phyloP scores from a whole-genome alignment of 2,797 vertebrate genomes.

The Nyctibius grandis region DNA sequence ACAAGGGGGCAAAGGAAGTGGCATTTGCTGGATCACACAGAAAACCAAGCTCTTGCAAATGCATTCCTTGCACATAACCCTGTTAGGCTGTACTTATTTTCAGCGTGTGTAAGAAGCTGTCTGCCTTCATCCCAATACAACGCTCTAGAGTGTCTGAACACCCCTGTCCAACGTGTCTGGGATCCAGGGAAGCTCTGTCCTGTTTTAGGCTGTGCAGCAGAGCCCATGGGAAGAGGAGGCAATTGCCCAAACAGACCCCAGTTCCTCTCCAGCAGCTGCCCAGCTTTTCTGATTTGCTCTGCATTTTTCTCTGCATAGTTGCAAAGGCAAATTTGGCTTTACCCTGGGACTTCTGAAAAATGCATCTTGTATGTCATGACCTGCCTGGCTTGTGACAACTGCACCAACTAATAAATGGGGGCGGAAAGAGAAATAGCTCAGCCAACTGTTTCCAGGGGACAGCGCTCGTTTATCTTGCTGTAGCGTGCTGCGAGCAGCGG shows the following conservation, averaged over 20 bases:
- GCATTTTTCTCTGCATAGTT: constrained; percentile 24
- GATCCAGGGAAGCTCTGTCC: neutral
- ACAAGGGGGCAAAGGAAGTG: neutral
- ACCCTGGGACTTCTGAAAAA: constrained; percentile 41
- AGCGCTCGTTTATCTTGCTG: constrained; percentile 35
- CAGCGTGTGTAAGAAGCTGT: neutral
- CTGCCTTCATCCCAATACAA: neutral
- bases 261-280: constrained; percentile 4
- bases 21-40: neutral
- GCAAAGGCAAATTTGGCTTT: constrained; percentile 31
- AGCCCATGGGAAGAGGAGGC: neutral
- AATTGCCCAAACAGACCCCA: neutral
- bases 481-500: neutral
- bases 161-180: neutral
- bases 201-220: neutral
- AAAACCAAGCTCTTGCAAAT: neutral
- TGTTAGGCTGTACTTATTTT: neutral
- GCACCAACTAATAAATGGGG: constrained; percentile 54
- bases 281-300: neutral
- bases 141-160: neutral
- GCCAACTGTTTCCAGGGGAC: constrained; percentile 54
- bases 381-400: constrained; percentile 51
- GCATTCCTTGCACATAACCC: neutral
- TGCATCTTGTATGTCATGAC: constrained; percentile 49
- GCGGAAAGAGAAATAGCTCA: constrained; percentile 57